Conservation (phyloP, 2,113 vertebrate genomes). For the Gymnogyps californianus region DNA sequence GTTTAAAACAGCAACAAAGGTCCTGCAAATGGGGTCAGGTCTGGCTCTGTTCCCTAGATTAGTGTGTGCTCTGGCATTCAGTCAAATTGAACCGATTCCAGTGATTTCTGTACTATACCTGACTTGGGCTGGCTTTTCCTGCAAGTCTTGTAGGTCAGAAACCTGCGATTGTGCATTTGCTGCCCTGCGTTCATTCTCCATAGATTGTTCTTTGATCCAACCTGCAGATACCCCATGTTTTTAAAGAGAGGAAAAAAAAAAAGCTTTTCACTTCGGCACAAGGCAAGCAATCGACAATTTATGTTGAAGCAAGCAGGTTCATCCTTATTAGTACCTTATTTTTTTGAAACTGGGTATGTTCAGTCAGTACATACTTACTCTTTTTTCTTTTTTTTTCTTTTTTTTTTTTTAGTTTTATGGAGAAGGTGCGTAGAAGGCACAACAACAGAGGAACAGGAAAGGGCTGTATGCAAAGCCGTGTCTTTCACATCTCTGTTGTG, state of each 20-base stretch:
- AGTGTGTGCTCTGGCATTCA: neutral
- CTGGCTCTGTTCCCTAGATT: neutral
- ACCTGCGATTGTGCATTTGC: neutral
- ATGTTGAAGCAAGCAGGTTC: neutral
- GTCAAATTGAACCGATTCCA: neutral
- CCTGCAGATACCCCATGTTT: neutral
- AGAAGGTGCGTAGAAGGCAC: neutral
- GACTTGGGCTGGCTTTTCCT: neutral
- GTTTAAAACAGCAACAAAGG: neutral
- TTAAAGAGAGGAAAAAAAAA: too few species aligned
- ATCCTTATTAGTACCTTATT: neutral
- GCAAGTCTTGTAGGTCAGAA: neutral
- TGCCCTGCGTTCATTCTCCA: neutral
- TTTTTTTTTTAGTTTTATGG: neutral
- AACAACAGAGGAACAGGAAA: neutral
- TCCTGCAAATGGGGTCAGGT: constrained; percentile 9
- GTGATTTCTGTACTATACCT: neutral
- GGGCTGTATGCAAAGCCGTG: neutral
- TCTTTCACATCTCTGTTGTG: neutral
- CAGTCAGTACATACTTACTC: neutral
- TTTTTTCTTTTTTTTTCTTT: neutral
- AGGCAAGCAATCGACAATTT: neutral
- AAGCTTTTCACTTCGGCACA: neutral
- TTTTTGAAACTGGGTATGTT: neutral
- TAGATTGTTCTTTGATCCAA: neutral